These are phyloP conservation scores for Cepaea nemoralis DNA, from an alignment of 1,140 invertebrate species.

Conservation along the genomic window DNA sequence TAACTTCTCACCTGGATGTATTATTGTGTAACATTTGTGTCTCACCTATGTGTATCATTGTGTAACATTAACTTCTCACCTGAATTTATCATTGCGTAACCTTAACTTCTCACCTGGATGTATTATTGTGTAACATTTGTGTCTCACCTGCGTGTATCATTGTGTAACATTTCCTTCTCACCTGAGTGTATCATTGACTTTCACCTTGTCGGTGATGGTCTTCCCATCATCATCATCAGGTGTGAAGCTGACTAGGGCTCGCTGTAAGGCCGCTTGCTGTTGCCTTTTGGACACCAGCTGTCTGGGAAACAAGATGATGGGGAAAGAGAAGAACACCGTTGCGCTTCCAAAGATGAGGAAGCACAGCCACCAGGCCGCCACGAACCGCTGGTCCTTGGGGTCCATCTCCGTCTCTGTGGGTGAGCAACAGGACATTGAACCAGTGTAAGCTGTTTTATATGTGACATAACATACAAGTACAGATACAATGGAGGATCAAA, in stretches of 20 bases:
- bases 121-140: too few relatives aligned
- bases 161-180: too few relatives aligned
- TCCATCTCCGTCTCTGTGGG: constrained; percentile 27
- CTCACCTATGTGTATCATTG: too few relatives aligned
- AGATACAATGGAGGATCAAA: too few relatives aligned
- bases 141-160: too few relatives aligned
- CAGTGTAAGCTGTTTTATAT: too few relatives aligned
- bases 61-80: too few relatives aligned
- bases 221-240: not conserved
- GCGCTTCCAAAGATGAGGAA: constrained; percentile 19
- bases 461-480: not conserved
- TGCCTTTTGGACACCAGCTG: constrained; percentile 1
- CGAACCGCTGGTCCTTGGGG: not conserved
- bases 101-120: too few relatives aligned
- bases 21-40: too few relatives aligned
- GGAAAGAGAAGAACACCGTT: constrained; percentile 8
- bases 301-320: constrained; percentile 22
- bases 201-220: not conserved
- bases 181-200: not conserved
- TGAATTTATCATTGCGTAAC: too few relatives aligned
- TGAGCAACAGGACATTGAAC: too few relatives aligned
- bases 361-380: constrained; percentile 15
- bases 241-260: not conserved
- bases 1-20: too few relatives aligned
- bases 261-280: constrained; percentile 5